Evolutionary conservation across 2,797 vertebrate species (phyloP).

Genomic region (Tamandua tetradactyla): DNA sequence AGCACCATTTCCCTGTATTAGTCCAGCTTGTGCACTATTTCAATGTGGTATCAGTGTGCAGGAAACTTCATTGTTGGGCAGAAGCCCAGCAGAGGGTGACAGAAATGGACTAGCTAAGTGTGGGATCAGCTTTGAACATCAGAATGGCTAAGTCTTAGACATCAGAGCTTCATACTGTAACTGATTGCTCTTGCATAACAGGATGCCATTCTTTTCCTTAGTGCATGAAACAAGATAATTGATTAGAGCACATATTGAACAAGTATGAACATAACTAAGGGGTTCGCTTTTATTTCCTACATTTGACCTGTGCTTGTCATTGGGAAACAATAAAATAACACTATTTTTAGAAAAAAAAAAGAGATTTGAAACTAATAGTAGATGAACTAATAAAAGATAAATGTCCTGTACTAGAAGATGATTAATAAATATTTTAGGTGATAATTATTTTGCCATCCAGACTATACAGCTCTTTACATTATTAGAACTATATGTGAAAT

Average conservation of each 20-base stretch:
- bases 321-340: constrained; percentile 73
- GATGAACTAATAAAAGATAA: constrained; percentile 16
- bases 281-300: constrained; percentile 73
- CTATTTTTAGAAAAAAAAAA: constrained; percentile 79
- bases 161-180: constrained; percentile 63
- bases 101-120: constrained; percentile 61
- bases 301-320: constrained; percentile 70
- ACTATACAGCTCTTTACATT: background rate
- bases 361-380: constrained; percentile 46
- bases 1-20: too few relatives aligned
- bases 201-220: constrained; percentile 76
- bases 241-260: too few relatives aligned
- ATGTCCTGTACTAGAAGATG: constrained; percentile 39
- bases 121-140: constrained; percentile 68
- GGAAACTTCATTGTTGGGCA: too few relatives aligned
- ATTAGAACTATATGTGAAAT: background rate
- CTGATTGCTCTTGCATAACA: constrained; percentile 71
- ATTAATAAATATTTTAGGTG: background rate
- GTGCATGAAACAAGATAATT: constrained; percentile 77
- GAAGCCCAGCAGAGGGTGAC: constrained; percentile 61
- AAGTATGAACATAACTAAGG: constrained; percentile 73
- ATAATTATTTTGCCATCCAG: constrained; percentile 48
- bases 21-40: too few relatives aligned
- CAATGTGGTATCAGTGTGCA: too few relatives aligned
- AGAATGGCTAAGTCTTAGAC: constrained; percentile 70